These are phyloP conservation scores for Mionectes olivaceus DNA, from an alignment of 2,797 vertebrate genomes.

Conservation along the genomic window DNA sequence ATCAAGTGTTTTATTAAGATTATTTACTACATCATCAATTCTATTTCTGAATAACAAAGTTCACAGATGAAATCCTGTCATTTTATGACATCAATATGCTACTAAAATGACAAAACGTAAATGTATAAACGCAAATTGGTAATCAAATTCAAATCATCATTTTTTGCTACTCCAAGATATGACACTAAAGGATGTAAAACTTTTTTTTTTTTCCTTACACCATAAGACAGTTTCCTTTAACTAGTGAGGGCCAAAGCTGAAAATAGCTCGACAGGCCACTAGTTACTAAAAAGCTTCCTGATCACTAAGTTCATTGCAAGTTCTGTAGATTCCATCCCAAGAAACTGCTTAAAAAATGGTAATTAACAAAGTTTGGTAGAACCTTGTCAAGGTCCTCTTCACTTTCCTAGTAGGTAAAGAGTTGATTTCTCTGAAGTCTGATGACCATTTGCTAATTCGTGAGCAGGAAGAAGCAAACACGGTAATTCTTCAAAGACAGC, in stretches of 20 bases:
- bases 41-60: background rate
- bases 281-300: background rate
- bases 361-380: background rate
- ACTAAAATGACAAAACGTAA: background rate
- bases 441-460: background rate
- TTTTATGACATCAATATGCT: background rate
- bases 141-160: background rate
- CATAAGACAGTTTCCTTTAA: background rate
- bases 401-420: background rate
- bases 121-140: background rate
- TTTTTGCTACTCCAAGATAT: background rate
- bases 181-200: background rate
- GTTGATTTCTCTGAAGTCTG: background rate
- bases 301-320: background rate
- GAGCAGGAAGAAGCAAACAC: background rate
- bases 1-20: conserved; percentile 6
- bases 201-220: background rate
- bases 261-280: background rate
- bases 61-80: background rate
- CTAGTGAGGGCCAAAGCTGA: background rate
- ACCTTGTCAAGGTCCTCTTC: background rate
- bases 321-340: background rate
- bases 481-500: background rate
- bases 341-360: background rate
- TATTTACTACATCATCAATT: conserved; percentile 23